Evolutionary conservation across 2,888 invertebrate species (phyloP).

Genomic region (Cephus runcator): DNA sequence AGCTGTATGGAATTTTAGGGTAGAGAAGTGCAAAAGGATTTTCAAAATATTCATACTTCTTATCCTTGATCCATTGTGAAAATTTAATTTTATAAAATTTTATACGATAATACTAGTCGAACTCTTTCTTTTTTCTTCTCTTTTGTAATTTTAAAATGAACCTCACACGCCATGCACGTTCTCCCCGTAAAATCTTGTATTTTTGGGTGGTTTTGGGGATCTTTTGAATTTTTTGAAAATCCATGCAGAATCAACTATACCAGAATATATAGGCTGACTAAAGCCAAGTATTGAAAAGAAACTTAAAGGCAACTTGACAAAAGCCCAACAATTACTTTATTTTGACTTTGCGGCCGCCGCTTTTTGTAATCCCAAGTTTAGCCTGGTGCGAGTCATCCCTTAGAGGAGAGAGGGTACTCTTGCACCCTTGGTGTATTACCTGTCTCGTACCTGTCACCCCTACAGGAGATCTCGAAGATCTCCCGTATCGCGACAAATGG

Average conservation of each 20-base stretch:
- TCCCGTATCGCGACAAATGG: conserved; percentile 56
- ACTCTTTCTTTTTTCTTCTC: neutral
- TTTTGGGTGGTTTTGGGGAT: conserved; percentile 25
- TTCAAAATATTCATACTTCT: neutral
- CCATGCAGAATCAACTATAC: conserved; percentile 35
- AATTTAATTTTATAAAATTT: neutral
- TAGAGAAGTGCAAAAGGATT: neutral
- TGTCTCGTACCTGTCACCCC: conserved; percentile 46
- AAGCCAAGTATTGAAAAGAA: conserved; percentile 6
- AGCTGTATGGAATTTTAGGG: neutral
- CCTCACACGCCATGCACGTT: neutral
- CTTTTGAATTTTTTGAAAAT: conserved; percentile 34
- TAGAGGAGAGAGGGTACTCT: neutral
- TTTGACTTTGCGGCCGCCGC: conserved; percentile 55
- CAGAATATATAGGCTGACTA: conserved; percentile 12
- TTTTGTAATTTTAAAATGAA: neutral
- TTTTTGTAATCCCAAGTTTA: conserved; percentile 3
- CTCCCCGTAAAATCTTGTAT: neutral
- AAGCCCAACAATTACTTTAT: conserved; percentile 57
- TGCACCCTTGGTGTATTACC: conserved; percentile 27
- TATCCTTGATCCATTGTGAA: neutral
- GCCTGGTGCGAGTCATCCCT: neutral
- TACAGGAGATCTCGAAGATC: conserved; percentile 34
- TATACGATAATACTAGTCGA: neutral
- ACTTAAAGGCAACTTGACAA: conserved; percentile 31